Base-by-base conservation (phyloP, 2,888 invertebrate genomes). In the Lithophane socia region DNA sequence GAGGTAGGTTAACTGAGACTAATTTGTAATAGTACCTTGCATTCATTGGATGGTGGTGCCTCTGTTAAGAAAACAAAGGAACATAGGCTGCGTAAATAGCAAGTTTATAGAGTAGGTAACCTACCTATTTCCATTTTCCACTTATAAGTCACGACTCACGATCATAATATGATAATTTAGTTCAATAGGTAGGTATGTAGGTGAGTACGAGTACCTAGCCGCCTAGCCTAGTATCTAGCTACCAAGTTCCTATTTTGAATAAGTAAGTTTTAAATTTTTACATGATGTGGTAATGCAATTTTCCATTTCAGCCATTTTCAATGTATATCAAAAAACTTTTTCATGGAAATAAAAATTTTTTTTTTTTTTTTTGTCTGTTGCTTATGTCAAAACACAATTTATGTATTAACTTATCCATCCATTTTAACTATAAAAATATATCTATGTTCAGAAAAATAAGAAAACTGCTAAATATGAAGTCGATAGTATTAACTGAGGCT, bases 1-100 rank as follows among this genome's bases (percentile, higher is more conserved):
- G 13, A 42, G 16, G 3, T 54, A 42, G 5, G n/a, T 52, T 29
- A 54, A n/a, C n/a, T 64, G n/a, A 47, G 21, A 47, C 10, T 18
- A 24, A 65, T 78, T 47, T 47, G 4, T 63, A 10, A n/a, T 42
- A 42, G 12, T 9, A 76, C 24, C 24, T 77, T n/a, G n/a, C 21
- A 37, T 56, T 75, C 3, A 54, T 65, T 37, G 9, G 16, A 44
- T 18, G n/a, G 18, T 1, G 3, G 3, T 49, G 13, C 13, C 12
- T 56, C 5, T 44, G n/a, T 12, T 29, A 16, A 29, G 24, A 56
- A 56, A 56, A 56, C n/a, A 56, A 56, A 56, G 56, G 56, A 56
- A 56, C 58, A 16, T 24, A 3, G 18, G 18, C 24, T 47, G 24
- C 7, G 24, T 18, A 18, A 10, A 7, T 44, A 65, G 44, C 24